Evolutionary conservation across 2,113 vertebrate genomes (phyloP), one percentile per base, ranked within the genome.

Genomic region (Mungos mungo): DNA sequence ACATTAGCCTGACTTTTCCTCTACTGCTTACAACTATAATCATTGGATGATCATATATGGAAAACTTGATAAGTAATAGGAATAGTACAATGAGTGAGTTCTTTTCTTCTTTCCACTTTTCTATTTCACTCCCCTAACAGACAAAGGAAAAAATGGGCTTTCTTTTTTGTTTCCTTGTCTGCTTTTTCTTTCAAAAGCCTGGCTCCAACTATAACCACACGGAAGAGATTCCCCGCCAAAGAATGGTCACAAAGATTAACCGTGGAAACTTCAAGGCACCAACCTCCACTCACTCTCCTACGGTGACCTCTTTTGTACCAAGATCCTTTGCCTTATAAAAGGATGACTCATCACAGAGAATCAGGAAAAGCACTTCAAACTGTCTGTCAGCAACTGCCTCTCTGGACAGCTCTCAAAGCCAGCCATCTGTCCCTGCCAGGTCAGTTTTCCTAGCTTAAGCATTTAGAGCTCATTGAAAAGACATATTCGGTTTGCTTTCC

Each of bases 321-420:
- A 47, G 68, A 57, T 18, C 45, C 18, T 41, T 45, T 96, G 68
- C 23, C 63, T 82, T 90, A 12, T 35, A 77, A 77, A 82, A 83
- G 45, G 21, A 31, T 84, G 89, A 80, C 35, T 97, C 93, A 95
- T 21, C 45, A 60, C 60, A 95, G 63, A 84, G 33, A 74, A 93
- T 38, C 35, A 68, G 33, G 69, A 57, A 74, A 50, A 80, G 63
- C 21, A n/a, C 76, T 84, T 71, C 47, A 90, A 84, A 76, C n/a
- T 74, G 21, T 45, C n/a, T 79, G 54, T 60, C 63, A 80, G 23
- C 35, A 66, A 2, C 45, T 50, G 54, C 54, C 6, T 96, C 63
- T 80, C 92, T 80, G 71, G 57, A 69, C 65, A 74, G 54, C 68
- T 27, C 90, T 71, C 50, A 90, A 85, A 66, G 25, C 41, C 76